Base-by-base conservation (phyloP, 2,113 vertebrate species). In the Ctenomys sociabilis region DNA sequence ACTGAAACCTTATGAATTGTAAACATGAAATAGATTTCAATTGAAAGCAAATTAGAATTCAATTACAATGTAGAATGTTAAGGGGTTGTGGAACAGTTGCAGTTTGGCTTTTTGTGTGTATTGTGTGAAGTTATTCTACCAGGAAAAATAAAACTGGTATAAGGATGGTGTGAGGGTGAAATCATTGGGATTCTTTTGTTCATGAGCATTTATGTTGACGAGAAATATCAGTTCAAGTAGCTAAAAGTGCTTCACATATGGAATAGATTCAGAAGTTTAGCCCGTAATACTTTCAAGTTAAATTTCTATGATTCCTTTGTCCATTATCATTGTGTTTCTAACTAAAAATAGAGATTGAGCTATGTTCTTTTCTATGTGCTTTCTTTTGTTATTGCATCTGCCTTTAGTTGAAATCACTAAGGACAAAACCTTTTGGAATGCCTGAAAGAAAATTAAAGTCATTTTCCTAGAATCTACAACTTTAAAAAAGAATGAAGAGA, bases 251-350 rank as follows among this genome's bases (percentile, higher is more conserved):
- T 88, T 90, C 87, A 91, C 43, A 70, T 49, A 87, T 10, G 94
- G 97, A 97, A 96, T 92, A 96, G 49, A 96, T 97, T 85, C 92
- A 88, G 52, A 75, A 87, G 35, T 72, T 95, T 95, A 49, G 64
- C 89, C 73, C 75, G 94, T 95, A 85, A 95, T 88, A 16, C 17
- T 32, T 61, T 66, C 28, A 93, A 95, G 84, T 72, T 66, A 95
- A 54, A 57, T 96, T 82, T 77, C 52, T 96, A 89, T 92, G 49
- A 83, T 64, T 96, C 57, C 96, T 37, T 32, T 87, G 91, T 45
- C 70, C 40, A 78, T 85, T 97, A 91, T n/a, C 95, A 59, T 75
- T 94, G 88, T 10, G 85, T 12, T 95, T 97, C 68, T 96, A 75
- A 92, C 72, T 90, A 96, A 96, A 90, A 94, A 59, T 94, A 97